Base-by-base conservation (phyloP, 2,888 invertebrate genomes). In the Rhyacophila evoluta region DNA sequence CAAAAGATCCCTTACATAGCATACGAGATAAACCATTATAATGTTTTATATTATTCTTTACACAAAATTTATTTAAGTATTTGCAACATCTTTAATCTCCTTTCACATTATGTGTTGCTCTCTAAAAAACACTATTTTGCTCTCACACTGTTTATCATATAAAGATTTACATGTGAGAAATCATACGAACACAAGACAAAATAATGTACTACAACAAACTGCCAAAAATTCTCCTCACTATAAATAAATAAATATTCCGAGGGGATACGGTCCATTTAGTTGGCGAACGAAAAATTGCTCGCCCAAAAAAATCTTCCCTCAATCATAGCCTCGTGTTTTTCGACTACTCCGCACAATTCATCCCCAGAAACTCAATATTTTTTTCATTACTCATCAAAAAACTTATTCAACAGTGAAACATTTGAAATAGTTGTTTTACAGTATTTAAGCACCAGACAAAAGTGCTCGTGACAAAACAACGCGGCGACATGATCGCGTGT, bases 161-260 rank as follows among this genome's bases (percentile, higher is more conserved):
- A 55, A 55, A 25, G 8, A 55, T 55, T 55, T 55, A 55, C 19
- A 55, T 39, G 55, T 25, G 8, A 25, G 25, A 25, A 19, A 55
- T 55, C 25, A 55, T 55, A 55, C 2, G 55, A 19, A 25, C 25
- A 55, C 55, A 55, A 55, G 55, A 10, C 19, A 25, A 25, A 55
- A 55, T 55, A 55, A 55, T 55, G 55, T 25, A 19, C 25, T 25
- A 25, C 55, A 55, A 55, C 55, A 19, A 55, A 19, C 25, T 55
- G 55, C 55, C 55, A 55, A 55, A 55, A 25, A 55, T 55, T 55
- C 55, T 12, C 55, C 25, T 55, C 55, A 25, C 55, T 55, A 55
- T 55, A 55, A 55, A 55, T 55, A 55, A 55, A 55, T 55, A 55
- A 55, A 55, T 55, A 55, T 55, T 55, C 55, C 55, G 10, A 55